phyloP scores from a whole-genome alignment of 2,888 invertebrate species.

The Prosopocoilus inquinatus region DNA sequence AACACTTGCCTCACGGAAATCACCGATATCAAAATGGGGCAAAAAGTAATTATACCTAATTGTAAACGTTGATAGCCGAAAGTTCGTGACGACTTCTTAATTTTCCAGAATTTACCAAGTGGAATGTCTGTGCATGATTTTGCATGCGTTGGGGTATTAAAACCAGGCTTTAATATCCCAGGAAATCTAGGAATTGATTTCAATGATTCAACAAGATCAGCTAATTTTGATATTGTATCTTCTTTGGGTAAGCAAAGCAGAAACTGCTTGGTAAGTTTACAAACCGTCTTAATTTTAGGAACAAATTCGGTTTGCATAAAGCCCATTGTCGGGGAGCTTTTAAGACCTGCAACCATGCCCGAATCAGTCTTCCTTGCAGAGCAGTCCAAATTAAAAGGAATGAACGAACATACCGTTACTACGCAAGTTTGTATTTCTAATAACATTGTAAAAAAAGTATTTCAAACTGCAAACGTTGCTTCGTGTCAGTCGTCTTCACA shows the following conservation, averaged over 20 bases:
- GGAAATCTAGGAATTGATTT: constrained; percentile 84
- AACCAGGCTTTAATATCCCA: constrained; percentile 62
- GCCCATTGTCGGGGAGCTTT: constrained; percentile 83
- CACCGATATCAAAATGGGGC: constrained; percentile 66
- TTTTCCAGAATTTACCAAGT: constrained; percentile 58
- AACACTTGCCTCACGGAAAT: constrained; percentile 70
- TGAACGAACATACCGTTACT: constrained; percentile 74
- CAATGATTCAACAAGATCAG: constrained; percentile 88
- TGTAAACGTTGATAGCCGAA: not conserved
- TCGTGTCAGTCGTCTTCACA: constrained; percentile 53
- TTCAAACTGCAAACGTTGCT: constrained; percentile 74
- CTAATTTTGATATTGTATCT: constrained; percentile 74
- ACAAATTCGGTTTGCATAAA: constrained; percentile 65
- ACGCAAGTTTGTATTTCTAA: constrained; percentile 35
- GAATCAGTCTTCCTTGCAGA: constrained; percentile 69
- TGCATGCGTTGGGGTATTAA: constrained; percentile 63
- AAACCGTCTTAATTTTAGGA: constrained; percentile 44
- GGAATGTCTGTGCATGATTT: constrained; percentile 77
- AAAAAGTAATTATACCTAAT: constrained; percentile 58
- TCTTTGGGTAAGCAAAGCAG: constrained; percentile 51
- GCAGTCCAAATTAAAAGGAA: constrained; percentile 81
- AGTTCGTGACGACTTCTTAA: not conserved
- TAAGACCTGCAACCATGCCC: constrained; percentile 76
- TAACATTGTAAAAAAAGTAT: constrained; percentile 56
- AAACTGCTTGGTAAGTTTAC: not conserved